Conservation (phyloP, 1,140 invertebrate species). For the Berghia stephanieae region DNA sequence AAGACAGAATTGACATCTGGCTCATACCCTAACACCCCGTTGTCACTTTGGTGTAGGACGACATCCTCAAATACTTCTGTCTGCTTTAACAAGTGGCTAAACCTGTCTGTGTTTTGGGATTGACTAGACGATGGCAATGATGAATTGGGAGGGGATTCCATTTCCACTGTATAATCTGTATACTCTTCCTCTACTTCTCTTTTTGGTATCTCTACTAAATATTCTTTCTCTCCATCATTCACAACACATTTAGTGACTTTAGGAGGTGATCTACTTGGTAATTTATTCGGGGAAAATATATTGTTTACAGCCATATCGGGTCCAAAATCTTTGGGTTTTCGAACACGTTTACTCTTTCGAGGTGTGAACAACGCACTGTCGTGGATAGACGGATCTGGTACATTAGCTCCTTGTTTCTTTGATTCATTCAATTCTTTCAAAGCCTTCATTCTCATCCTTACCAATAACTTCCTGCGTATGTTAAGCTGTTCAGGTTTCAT, state of each 20-base stretch:
- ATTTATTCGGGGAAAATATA: neutral
- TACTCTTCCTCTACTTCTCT: constrained; percentile 1
- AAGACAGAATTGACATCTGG: neutral
- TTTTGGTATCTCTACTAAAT: constrained; percentile 2
- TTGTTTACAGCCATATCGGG: constrained; percentile 20
- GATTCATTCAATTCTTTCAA: constrained; percentile 29
- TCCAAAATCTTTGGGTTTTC: constrained; percentile 26
- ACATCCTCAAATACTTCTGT: constrained; percentile 29
- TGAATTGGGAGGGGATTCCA: neutral
- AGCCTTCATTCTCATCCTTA: constrained; percentile 26
- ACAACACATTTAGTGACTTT: too few species aligned
- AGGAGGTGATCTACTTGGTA: too few species aligned
- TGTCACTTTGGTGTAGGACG: neutral
- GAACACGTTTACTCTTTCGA: constrained; percentile 18
- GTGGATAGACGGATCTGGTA: too few species aligned
- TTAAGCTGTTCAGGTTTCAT: constrained; percentile 25
- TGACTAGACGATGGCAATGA: neutral
- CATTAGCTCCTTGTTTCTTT: too few species aligned
- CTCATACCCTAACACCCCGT: neutral
- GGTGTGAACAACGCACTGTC: too few species aligned
- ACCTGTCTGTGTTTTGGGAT: constrained; percentile 4
- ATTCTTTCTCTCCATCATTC: neutral
- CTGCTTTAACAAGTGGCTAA: constrained; percentile 22
- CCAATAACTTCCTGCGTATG: constrained; percentile 26
- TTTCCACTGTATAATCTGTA: neutral